Conservation (phyloP, 2,113 vertebrate species). For the Carettochelys insculpta region DNA sequence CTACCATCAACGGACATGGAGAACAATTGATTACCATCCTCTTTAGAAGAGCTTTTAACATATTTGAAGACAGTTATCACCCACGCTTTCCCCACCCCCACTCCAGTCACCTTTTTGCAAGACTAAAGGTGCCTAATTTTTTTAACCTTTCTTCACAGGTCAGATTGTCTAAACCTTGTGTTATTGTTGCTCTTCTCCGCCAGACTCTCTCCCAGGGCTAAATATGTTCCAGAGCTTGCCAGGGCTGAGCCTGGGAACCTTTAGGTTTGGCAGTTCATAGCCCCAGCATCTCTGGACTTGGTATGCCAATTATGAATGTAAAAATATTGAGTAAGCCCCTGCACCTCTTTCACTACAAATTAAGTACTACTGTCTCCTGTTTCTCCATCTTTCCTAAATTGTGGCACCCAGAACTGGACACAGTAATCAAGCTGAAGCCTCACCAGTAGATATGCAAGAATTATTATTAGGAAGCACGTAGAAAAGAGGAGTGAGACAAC, state of each 20-base stretch:
- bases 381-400: background rate
- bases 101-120: background rate
- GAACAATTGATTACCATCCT: background rate
- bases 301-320: too few relatives aligned
- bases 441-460: background rate
- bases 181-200: background rate
- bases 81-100: too few relatives aligned
- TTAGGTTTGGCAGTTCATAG: too few relatives aligned
- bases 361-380: background rate
- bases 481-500: background rate
- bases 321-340: too few relatives aligned
- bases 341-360: too few relatives aligned
- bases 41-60: background rate
- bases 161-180: background rate
- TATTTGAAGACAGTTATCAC: background rate
- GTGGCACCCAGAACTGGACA: background rate
- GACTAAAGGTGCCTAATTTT: background rate
- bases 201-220: background rate
- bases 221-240: too few relatives aligned
- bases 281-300: too few relatives aligned
- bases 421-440: background rate
- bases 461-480: background rate
- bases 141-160: background rate
- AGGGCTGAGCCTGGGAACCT: too few relatives aligned
- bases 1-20: background rate